Conservation (phyloP, 1,140 invertebrate species). For the Heterodera schachtii region DNA sequence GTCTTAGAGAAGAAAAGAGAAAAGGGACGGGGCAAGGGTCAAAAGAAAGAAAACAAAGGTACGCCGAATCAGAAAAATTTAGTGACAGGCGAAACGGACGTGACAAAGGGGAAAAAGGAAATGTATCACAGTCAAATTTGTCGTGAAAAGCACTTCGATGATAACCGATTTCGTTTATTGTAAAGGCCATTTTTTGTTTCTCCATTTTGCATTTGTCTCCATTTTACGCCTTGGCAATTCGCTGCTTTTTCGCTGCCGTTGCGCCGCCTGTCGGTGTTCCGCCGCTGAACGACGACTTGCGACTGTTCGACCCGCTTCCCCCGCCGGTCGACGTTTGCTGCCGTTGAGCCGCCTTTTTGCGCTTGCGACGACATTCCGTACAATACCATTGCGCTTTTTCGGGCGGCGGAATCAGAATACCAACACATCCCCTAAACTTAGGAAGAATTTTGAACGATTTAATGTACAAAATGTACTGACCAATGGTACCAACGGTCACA, state of each 20-base stretch:
- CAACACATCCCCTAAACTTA: conserved; percentile 41
- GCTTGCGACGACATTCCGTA: conserved; percentile 36
- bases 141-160: background rate
- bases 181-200: background rate
- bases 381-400: conserved; percentile 52
- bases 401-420: conserved; percentile 44
- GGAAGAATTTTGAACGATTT: background rate
- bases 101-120: background rate
- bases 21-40: too few species aligned
- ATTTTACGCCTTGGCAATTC: background rate
- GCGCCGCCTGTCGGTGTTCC: background rate
- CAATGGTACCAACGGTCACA: conserved; percentile 57
- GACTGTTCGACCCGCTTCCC: conserved; percentile 15
- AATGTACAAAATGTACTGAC: conserved; percentile 10
- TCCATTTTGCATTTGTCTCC: background rate
- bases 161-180: background rate
- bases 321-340: conserved; percentile 9
- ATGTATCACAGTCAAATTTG: background rate
- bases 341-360: conserved; percentile 6
- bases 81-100: background rate
- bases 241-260: background rate
- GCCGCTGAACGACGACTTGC: conserved; percentile 14
- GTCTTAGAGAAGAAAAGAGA: too few species aligned
- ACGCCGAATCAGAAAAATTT: background rate
- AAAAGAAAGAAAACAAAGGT: too few species aligned